Percentiles rank a stretch among this genome's conserved stretches.
Evolutionary conservation across 2,113 vertebrate genomes (phyloP).

Genomic region (Cyprinodon brontotheroides): DNA sequence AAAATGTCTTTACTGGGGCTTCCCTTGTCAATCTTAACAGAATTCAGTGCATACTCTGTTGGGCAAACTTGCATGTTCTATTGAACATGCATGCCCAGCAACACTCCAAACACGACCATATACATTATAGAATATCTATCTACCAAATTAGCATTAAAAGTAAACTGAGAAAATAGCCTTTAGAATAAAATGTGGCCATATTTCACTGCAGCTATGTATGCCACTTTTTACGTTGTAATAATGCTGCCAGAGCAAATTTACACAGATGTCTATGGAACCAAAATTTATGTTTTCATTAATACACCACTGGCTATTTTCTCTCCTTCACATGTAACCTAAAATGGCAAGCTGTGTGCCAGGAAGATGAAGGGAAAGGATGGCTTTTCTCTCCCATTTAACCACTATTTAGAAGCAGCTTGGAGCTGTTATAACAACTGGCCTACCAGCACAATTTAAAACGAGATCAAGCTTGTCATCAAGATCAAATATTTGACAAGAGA

Average conservation of each 20-base stretch:
- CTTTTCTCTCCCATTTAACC: slow-evolving; percentile 40
- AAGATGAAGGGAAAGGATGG: slow-evolving; percentile 47
- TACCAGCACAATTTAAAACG: slow-evolving; percentile 52
- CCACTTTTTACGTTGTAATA: not conserved
- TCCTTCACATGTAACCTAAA: slow-evolving; percentile 18
- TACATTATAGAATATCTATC: too few species aligned
- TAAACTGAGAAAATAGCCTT: not conserved
- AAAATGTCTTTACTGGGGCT: not conserved
- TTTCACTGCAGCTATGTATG: not conserved
- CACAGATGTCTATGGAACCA: not conserved
- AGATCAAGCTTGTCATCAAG: slow-evolving; percentile 23
- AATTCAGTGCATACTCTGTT: not conserved
- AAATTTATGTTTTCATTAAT: not conserved
- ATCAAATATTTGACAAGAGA: slow-evolving; percentile 46
- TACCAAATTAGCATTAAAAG: too few species aligned
- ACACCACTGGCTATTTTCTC: slow-evolving; percentile 6
- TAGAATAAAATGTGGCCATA: not conserved
- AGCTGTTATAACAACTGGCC: slow-evolving; percentile 41
- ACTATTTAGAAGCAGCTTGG: slow-evolving; percentile 40
- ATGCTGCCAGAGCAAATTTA: not conserved
- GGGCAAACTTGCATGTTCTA: not conserved
- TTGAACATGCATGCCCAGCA: not conserved
- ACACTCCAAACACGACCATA: too few species aligned
- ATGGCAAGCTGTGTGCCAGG: slow-evolving; percentile 4
- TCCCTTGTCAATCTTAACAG: not conserved